Evolutionary conservation across 2,888 invertebrate species (phyloP).

Genomic region (Calliopum simillimum): DNA sequence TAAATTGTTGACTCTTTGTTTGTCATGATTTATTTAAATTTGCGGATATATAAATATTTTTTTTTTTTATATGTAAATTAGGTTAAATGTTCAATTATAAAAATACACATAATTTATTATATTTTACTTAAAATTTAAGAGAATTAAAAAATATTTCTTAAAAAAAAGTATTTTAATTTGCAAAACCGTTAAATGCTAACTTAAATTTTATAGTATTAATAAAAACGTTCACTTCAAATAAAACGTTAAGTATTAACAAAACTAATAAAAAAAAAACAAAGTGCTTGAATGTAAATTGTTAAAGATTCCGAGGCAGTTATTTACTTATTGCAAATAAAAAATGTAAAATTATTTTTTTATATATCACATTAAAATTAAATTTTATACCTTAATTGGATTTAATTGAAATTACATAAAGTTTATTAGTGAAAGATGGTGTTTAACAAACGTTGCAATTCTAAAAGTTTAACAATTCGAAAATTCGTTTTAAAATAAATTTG

Average conservation of each 20-base stretch:
- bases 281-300: neutral
- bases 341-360: slow-evolving; percentile 14
- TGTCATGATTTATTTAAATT: neutral
- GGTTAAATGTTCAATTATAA: slow-evolving; percentile 50
- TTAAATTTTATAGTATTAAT: slow-evolving; percentile 14
- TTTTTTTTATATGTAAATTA: slow-evolving; percentile 57
- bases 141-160: neutral
- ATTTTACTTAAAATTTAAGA: slow-evolving; percentile 44
- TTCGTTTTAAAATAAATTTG: neutral
- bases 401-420: too few relatives aligned
- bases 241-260: neutral
- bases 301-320: slow-evolving; percentile 18
- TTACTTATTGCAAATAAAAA: slow-evolving; percentile 12
- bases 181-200: slow-evolving; percentile 19
- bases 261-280: neutral
- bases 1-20: neutral
- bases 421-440: too few relatives aligned
- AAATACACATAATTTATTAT: slow-evolving; percentile 49
- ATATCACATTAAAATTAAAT: neutral
- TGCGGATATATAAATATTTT: slow-evolving; percentile 45
- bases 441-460: neutral
- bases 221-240: slow-evolving; percentile 1
- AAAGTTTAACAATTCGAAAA: neutral
- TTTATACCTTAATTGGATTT: neutral
- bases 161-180: neutral